Evolutionary conservation across 2,797 vertebrate genomes (phyloP), one percentile per base, ranked within the genome.

Genomic region (Phoebastria nigripes): DNA sequence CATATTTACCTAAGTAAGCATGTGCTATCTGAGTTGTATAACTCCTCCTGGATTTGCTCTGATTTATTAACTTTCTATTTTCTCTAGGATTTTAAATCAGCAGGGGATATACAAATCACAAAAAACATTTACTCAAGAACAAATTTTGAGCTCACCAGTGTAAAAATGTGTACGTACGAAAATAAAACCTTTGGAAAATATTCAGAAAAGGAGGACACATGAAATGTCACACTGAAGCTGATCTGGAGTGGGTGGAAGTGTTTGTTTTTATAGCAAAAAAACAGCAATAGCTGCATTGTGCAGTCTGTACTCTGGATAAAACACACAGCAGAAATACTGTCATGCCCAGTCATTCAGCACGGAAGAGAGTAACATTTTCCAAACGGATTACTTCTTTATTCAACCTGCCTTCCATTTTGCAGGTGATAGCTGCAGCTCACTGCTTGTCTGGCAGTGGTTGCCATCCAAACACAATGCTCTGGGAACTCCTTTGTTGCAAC

Each of bases 11-110:
- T 42, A 46, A 58, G 24, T 39, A 73, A 82, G 12, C 10, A 15
- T 12, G 12, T 82, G 11, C 24, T 52, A 2, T 55, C 28, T 47
- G n/a, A 84, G 8, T 37, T 61, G 7, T 24, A 4, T 42, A 70
- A 67, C 16, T 62, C 4, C 11, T 92, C 18, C 28, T 66, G 42
- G 46, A 78, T 87, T 89, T 91, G 15, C n/a, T 56, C 25, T 71
- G 18, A 80, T 92, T 80, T 92, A 82, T 82, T 91, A 92, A 41
- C 22, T 83, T 93, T 20, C 28, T 82, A 8, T 95, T 93, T 95
- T 72, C 20, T 71, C 31, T 74, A 62, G 52, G 54, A 44, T 55
- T 92, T 90, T 73, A 77, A 78, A 82, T 87, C 51, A 82, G 35
- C 70, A 62, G 62, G n/a, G 11, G 31, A 28, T 28, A 84, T 26